Evolutionary conservation across 1,140 invertebrate genomes (phyloP).

Genomic region (Lepidurus couesii): DNA sequence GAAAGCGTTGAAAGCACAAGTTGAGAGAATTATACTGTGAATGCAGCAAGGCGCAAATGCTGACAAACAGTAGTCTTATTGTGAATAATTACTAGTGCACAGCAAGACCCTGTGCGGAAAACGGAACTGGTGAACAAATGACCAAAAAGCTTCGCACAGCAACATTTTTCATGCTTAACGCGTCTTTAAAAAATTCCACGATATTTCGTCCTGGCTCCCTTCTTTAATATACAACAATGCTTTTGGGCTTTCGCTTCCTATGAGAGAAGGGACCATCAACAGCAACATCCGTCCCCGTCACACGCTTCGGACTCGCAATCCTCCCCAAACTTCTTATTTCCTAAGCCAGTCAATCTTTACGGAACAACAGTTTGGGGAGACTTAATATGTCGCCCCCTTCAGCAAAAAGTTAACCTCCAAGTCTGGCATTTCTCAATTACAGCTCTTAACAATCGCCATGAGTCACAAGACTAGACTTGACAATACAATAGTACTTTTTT

Average conservation of each 20-base stretch:
- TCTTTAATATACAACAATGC: constrained; percentile 16
- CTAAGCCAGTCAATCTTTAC: constrained; percentile 1
- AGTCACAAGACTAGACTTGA: neutral
- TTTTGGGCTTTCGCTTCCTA: neutral
- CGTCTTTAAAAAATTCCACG: neutral
- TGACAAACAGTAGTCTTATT: constrained; percentile 8
- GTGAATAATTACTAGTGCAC: constrained; percentile 19
- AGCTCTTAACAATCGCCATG: constrained; percentile 1
- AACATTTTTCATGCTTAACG: neutral
- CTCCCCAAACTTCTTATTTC: neutral
- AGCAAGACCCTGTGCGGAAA: neutral
- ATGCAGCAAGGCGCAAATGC: constrained; percentile 5
- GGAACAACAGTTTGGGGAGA: constrained; percentile 1
- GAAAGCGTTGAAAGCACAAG: constrained; percentile 2
- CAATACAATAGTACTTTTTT: neutral
- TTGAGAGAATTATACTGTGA: constrained; percentile 3
- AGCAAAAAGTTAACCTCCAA: neutral
- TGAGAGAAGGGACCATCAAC: neutral
- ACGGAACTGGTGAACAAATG: neutral
- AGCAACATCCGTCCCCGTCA: constrained; percentile 17
- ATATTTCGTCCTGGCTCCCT: neutral
- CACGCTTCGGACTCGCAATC: constrained; percentile 12
- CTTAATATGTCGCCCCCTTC: neutral
- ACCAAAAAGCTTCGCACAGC: neutral
- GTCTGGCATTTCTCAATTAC: constrained; percentile 10